Conservation (phyloP, 2,113 vertebrate genomes). For the Arenaria interpres region DNA sequence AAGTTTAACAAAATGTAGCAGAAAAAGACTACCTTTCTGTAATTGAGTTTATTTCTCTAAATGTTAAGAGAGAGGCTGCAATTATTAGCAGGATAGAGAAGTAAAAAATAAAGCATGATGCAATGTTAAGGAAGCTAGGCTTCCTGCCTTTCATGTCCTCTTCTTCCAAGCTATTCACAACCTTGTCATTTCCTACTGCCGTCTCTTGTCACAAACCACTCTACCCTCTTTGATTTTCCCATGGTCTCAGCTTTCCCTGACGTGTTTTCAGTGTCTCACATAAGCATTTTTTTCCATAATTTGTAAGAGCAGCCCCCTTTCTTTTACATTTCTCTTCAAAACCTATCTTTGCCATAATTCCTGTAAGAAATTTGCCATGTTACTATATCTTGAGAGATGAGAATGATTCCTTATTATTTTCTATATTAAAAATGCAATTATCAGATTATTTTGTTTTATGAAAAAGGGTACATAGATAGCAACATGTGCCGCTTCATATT, state of each 20-base stretch:
- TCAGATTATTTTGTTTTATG: background rate
- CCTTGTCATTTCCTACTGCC: constrained; percentile 52
- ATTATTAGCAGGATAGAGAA: background rate
- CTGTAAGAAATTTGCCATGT: background rate
- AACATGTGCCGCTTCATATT: background rate
- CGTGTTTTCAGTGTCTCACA: background rate
- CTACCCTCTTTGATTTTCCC: constrained; percentile 46
- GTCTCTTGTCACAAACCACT: constrained; percentile 40
- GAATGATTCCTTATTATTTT: background rate
- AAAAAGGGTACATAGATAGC: background rate
- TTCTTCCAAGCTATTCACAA: constrained; percentile 54
- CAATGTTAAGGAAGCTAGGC: constrained; percentile 50
- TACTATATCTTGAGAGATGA: background rate
- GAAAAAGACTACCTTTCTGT: background rate
- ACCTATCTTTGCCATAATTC: background rate
- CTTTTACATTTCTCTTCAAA: background rate
- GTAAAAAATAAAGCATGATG: constrained; percentile 55
- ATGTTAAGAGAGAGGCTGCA: background rate
- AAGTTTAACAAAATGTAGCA: background rate
- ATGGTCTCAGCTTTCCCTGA: constrained; percentile 39
- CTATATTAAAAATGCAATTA: background rate
- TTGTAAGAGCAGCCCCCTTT: background rate
- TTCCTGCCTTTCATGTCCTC: constrained; percentile 63
- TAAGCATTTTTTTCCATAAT: background rate
- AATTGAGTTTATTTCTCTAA: background rate